Base-by-base conservation (phyloP, 2,797 vertebrate genomes). In the Semaprochilodus insignis region DNA sequence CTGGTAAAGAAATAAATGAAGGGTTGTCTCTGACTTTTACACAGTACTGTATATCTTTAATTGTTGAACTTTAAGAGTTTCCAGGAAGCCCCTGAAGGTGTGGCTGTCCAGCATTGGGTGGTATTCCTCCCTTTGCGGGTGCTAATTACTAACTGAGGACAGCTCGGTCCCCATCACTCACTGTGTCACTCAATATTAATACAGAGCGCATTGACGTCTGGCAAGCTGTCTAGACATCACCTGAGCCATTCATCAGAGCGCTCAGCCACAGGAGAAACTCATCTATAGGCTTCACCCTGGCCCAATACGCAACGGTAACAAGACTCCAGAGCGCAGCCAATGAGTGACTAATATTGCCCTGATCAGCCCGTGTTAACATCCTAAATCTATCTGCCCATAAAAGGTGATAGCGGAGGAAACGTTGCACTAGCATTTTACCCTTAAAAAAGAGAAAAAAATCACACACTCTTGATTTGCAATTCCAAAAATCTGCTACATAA, bases 311-410 rank as follows among this genome's bases (percentile, higher is more conserved):
- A 74, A 78, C 81, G 81, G 62, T 67, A 87, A 87, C 71, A 80
- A 82, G 80, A 67, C 84, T 85, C 82, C 51, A 48, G 66, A 82
- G 76, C 78, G 81, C 54, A 85, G 82, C 84, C 82, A 71, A 77
- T 75, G 73, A 81, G 67, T 77, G 85, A 80, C 85, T 87, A 85
- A 83, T 87, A 80, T 86, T 77, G 87, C 88, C 91, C 89, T 93
- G 93, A 94, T 93, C 90, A 92, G 86, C 88, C 90, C 82, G 90
- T 94, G 94, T 94, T 95, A 95, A 95, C 93, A 94, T 93, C 93
- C 92, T 92, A 95, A 95, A 94, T 91, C 92, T 92, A 90, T 83
- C 72, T 69, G 85, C 88, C 90, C 88, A 92, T 93, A 90, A 93
- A 93, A 92, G 90, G 90, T 91, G 90, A 93, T 88, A 87, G 91